Conservation (phyloP, 2,113 vertebrate species). For the Balaeniceps rex region DNA sequence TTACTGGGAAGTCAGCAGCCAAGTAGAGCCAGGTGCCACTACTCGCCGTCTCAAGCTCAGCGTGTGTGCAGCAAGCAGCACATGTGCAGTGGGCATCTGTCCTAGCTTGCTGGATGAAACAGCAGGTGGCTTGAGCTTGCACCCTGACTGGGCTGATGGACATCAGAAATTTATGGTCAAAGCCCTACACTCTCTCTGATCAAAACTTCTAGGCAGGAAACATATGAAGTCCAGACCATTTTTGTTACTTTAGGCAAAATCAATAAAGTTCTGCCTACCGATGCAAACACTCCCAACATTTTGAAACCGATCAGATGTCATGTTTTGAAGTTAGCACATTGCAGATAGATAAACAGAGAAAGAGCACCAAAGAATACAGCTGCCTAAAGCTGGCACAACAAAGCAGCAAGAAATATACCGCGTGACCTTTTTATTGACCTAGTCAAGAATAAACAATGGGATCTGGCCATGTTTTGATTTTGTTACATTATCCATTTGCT, state of each 20-base stretch:
- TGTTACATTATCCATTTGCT: neutral
- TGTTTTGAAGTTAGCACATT: neutral
- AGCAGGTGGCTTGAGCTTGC: neutral
- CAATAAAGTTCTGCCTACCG: neutral
- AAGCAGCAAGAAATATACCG: neutral
- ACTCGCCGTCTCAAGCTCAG: neutral
- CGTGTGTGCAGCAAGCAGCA: fast-evolving
- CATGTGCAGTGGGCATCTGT: fast-evolving
- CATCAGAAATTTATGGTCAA: neutral
- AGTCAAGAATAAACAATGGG: neutral
- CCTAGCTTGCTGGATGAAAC: neutral
- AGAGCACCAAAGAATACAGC: neutral
- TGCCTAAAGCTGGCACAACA: neutral
- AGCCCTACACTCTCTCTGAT: neutral
- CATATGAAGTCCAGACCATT: neutral
- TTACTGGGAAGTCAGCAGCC: neutral
- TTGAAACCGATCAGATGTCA: neutral
- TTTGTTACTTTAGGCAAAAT: neutral
- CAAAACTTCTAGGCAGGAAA: neutral
- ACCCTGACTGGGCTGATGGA: neutral
- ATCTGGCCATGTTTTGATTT: neutral
- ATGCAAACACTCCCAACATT: neutral
- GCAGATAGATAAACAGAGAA: neutral
- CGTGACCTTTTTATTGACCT: neutral
- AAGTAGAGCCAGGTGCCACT: fast-evolving